Evolutionary conservation across 2,113 vertebrate genomes (phyloP), one percentile per base, ranked within the genome.

Genomic region (Barnardius zonarius): DNA sequence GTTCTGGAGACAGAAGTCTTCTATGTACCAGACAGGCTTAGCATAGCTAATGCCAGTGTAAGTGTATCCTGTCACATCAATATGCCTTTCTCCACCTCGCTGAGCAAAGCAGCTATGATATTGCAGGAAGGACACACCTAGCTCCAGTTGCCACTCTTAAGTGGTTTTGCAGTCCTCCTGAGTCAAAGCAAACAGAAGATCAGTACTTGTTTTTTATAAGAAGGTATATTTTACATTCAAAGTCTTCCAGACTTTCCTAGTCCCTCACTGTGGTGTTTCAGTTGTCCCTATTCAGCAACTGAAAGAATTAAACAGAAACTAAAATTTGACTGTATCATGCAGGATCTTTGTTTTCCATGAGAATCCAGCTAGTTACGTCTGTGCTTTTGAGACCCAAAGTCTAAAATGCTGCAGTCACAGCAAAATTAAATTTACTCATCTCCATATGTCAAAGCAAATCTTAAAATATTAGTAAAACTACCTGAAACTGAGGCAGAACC

Each of bases 101-200:
- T 0, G 0, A 76, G 17, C 0, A 1, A 52, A 67, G 72, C 28
- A 69, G 62, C 73, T 33, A 4, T 24, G 52, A 43, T 5, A 75
- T 6, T 1, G 4, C 62, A 62, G 30, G 33, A 68, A 68, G 52
- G 28, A 76, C 49, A 43, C 20, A 61, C 10, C 88, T 28, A 25
- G 41, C 25, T 86, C 41, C 49, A 49, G 41, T 1, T 82, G 62
- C 33, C 44, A 41, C 25, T 62, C 28, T 33, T 28, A 23, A 31
- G 41, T 54, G 54, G 48, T 27, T 92, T 80, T 88, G 66, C 57
- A 83, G 41, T 62, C 33, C 7, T 51, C 23, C 25, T 5, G n/a
- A 72, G 43, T 52, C 62, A 44, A 61, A 59, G 22, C 18, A 67
- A 82, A 83, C 2, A 81, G 63, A 77, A 77, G 8, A 84, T 51